A percentile compares a stretch with the other conserved stretches of the same genome.
Conservation (phyloP, 2,888 invertebrate species). For the Stenoptilia bipunctidactyla region DNA sequence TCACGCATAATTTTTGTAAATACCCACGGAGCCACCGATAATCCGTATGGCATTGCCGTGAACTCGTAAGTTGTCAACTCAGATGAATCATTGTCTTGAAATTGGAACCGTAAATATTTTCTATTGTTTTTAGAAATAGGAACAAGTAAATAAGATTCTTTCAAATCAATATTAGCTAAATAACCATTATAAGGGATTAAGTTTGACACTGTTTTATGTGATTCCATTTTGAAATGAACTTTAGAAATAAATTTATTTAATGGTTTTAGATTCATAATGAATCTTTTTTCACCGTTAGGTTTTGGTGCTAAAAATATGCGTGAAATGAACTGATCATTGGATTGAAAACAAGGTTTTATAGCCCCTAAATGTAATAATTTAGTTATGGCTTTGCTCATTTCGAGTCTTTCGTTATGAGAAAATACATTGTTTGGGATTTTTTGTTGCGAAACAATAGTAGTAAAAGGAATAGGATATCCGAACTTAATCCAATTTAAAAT, state of each 20-base stretch:
- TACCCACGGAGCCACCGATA: conserved; percentile 2
- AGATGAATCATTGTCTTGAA: neutral
- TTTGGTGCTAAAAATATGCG: conserved; percentile 4
- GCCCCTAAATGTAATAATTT: neutral
- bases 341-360: neutral
- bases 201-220: conserved; percentile 3
- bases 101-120: conserved; percentile 2
- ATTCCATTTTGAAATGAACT: conserved; percentile 9
- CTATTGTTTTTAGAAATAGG: neutral
- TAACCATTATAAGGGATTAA: neutral
- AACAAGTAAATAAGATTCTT: conserved; percentile 1
- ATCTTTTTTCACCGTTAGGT: conserved; percentile 5
- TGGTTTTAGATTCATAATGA: conserved; percentile 7
- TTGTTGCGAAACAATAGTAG: neutral
- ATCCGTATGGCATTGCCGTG: conserved; percentile 4
- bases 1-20: conserved; percentile 8
- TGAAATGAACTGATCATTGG: neutral
- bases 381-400: conserved; percentile 1
- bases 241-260: conserved; percentile 5
- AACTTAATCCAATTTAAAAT: conserved; percentile 1
- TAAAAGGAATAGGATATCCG: conserved; percentile 1
- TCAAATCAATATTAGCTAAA: conserved; percentile 2
- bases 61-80: neutral
- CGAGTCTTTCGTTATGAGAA: neutral
- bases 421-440: neutral